A percentile compares a stretch with the other conserved stretches of the same genome.
Conservation (phyloP, 2,797 vertebrate genomes). For the Ctenopoma kingsleyae region DNA sequence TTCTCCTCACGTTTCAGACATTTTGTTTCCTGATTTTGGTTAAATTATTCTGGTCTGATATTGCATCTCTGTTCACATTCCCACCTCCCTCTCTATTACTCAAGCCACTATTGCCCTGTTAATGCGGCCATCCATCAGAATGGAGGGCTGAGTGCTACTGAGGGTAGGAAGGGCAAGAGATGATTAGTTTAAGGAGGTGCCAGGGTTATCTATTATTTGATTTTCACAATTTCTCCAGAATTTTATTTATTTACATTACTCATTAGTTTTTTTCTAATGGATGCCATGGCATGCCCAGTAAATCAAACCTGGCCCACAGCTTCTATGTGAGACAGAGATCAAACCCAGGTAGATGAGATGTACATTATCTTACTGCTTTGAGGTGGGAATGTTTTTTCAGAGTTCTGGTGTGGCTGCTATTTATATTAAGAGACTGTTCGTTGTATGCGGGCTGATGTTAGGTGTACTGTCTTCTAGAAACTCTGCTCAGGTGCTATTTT, state of each 20-base stretch:
- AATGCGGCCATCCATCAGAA: slow-evolving; percentile 40
- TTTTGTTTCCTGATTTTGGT: slow-evolving; percentile 19
- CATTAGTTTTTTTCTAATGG: not conserved
- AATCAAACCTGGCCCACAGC: not conserved
- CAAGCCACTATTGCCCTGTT: slow-evolving; percentile 20
- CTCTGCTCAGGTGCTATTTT: slow-evolving; percentile 1
- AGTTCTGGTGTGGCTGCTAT: not conserved
- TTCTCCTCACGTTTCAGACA: not conserved
- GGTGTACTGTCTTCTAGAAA: not conserved
- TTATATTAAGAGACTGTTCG: slow-evolving; percentile 1
- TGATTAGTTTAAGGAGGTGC: slow-evolving; percentile 2
- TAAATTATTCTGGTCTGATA: not conserved
- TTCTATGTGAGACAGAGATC: not conserved
- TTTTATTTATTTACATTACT: not conserved
- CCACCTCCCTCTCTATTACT: slow-evolving; percentile 1
- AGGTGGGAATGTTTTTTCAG: not conserved
- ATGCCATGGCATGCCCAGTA: not conserved
- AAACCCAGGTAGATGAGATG: not conserved
- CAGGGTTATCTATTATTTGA: not conserved
- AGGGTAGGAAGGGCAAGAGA: not conserved
- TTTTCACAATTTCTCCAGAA: not conserved
- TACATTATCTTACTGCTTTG: not conserved
- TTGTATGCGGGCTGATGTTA: not conserved
- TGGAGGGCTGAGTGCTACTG: slow-evolving; percentile 23
- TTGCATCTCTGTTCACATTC: slow-evolving; percentile 17